phyloP scores from a whole-genome alignment of 1,140 invertebrate species.

The Gonioctena quinquepunctata region DNA sequence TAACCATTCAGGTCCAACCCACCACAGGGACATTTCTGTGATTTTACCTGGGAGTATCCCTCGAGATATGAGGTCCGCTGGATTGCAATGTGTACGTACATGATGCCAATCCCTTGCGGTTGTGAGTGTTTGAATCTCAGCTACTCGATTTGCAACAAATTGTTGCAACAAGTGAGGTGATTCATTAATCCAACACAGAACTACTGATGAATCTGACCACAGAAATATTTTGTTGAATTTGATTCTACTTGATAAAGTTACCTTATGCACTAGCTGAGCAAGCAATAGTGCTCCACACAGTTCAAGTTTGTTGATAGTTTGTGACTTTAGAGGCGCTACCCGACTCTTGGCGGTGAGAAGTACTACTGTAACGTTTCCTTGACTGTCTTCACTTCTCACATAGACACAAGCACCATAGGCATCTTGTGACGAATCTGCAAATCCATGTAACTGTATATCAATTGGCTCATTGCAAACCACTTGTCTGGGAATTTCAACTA shows the following conservation, averaged over 20 bases:
- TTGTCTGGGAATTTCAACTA: constrained; percentile 11
- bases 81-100: constrained; percentile 39
- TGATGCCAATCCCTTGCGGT: constrained; percentile 46
- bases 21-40: constrained; percentile 21
- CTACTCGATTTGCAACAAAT: constrained; percentile 55
- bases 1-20: constrained; percentile 26
- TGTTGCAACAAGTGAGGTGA: constrained; percentile 44
- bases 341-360: constrained; percentile 31
- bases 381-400: constrained; percentile 27
- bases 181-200: constrained; percentile 28
- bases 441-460: constrained; percentile 43
- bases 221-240: neutral
- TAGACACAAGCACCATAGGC: constrained; percentile 54
- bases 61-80: constrained; percentile 30
- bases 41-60: constrained; percentile 14
- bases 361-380: constrained; percentile 20
- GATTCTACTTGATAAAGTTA: neutral
- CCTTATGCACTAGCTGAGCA: constrained; percentile 29
- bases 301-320: constrained; percentile 32
- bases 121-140: constrained; percentile 47
- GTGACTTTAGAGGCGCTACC: constrained; percentile 32
- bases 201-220: constrained; percentile 35
- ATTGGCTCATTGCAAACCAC: neutral
- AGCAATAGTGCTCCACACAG: constrained; percentile 42
- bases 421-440: constrained; percentile 49